Base-by-base conservation (phyloP, 2,888 invertebrate genomes). In the Ornithoptera alexandrae region DNA sequence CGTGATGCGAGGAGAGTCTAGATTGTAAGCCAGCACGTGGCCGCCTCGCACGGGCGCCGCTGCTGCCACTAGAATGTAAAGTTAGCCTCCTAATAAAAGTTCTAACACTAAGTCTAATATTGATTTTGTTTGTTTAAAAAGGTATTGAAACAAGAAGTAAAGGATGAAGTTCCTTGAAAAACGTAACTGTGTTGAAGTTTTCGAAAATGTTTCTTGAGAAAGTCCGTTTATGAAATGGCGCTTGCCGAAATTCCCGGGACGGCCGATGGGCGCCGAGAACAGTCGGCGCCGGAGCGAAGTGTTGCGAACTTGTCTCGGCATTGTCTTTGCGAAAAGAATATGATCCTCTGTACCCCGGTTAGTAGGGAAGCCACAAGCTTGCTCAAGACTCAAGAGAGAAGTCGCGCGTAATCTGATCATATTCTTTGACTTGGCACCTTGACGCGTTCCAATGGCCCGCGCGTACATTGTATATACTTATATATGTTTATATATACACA, bases 91-190 rank as follows among this genome's bases (percentile, higher is more conserved):
- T 82, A 90, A 92, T 90, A 91, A 91, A 53, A 92, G 89, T 81
- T 88, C 84, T 86, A 86, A 88, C 84, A 87, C 84, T 86, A 92
- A 93, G 90, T 93, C 94, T 94, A 94, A 94, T 94, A 88, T 93
- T 93, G 92, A 94, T 94, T 95, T 95, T 95, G 95, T 95, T 95
- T 95, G 94, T 95, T 95, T 95, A 94, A 95, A 94, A 95, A 95
- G 95, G 95, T 95, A 94, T 95, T 95, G 95, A 95, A 95, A 95
- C 95, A 95, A 95, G 95, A 95, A 95, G 95, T 95, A 94, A 95
- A 94, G 95, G 95, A 95, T 95, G 95, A 95, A 94, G 93, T 94
- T 92, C 92, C 91, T 92, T 92, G 92, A 92, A 92, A 69, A 91
- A 89, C 39, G 85, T 91, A 89, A 87, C 89, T 92, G 87, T 90